Base-by-base conservation (phyloP, 2,113 vertebrate species). In the Zeus faber region DNA sequence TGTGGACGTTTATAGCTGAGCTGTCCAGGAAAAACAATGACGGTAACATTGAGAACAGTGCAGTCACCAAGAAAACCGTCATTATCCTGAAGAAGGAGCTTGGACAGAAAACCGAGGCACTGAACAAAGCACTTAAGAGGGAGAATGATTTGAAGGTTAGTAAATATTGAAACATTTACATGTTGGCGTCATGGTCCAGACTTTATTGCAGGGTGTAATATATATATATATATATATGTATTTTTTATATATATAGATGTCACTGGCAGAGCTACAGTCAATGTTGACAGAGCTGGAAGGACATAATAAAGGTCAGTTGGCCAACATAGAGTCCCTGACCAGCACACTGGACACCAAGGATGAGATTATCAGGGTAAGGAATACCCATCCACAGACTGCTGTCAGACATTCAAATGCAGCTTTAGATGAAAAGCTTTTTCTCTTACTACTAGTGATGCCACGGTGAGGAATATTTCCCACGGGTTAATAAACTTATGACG, bases 101-200 rank as follows among this genome's bases (percentile, higher is more conserved):
- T 1, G 66, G 65, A 10, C 83, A 89, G 70, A 88, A 82, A 80
- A 88, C 87, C 0, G 87, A 90, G 33, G 87, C 79, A n/a, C 74
- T 91, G 16, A 89, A 89, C 59, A 85, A 81, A 41, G 81, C 86
- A 8, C 73, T 90, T 58, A 87, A 88, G 70, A 85, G 82, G 40
- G 88, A 91, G 56, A 88, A 88, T 58, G 84, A 89, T 24, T 77
- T 90, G 7, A 88, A 87, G 87, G 90, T 90, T 39, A 66, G 68
- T 57, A 49, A 14, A 4, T 29, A 3, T 46, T 0, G 53, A 44
- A 55, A 41, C 5, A n/a, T n/a, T n/a, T n/a, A n/a, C n/a, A n/a
- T n/a, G n/a, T n/a, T n/a, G n/a, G n/a, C n/a, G n/a, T n/a, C n/a
- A n/a, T n/a, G n/a, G n/a, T n/a, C n/a, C n/a, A n/a, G n/a, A n/a